Base-by-base conservation (phyloP, 1,140 invertebrate genomes). In the Drosophila sechellia region DNA sequence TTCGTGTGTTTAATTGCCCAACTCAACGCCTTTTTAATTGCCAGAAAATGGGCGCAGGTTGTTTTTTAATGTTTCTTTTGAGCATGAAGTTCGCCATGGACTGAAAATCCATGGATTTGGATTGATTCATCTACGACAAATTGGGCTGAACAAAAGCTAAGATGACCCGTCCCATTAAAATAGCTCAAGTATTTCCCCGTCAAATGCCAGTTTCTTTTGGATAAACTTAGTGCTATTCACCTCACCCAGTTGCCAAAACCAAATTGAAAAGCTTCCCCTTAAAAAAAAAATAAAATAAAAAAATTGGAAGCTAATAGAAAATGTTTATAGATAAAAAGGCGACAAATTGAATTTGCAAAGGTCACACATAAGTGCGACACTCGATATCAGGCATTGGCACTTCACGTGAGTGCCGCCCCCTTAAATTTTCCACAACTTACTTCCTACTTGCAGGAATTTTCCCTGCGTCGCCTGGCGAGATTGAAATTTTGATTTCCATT, bases 321-420 rank as follows among this genome's bases (percentile, higher is more conserved):
- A 90, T 90, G 71, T 76, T 90, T 77, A 54, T 81, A 81, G 87
- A 90, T 90, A 90, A 86, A 90, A 90, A 90, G 85, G 81, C 70
- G 86, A 86, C 71, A 90, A 90, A 90, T 90, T 90, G 63, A 90
- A 90, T 90, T 90, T 90, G 78, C 75, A 90, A 90, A 90, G 85
- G 85, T 90, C 85, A 90, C 74, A 90, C 80, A 79, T 79, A 81
- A 89, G 85, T 85, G 80, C 63, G 74, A 81, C 85, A 87, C 83
- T 87, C 69, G 83, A 81, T 65, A 56, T 46, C 80, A 90, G 85
- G 84, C 84, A 89, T 76, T 84, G 55, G 55, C 83, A 89, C 83
- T 87, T 84, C 71, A 73, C 52, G 37, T 37, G 20, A 42, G 37
- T 20, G 20, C n/a, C 49, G 11, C 58, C 45, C 13, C 52, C 66